Evolutionary conservation across 2,888 invertebrate genomes (phyloP), one percentile per base, ranked within the genome.

Genomic region (Calameuta pallipes): DNA sequence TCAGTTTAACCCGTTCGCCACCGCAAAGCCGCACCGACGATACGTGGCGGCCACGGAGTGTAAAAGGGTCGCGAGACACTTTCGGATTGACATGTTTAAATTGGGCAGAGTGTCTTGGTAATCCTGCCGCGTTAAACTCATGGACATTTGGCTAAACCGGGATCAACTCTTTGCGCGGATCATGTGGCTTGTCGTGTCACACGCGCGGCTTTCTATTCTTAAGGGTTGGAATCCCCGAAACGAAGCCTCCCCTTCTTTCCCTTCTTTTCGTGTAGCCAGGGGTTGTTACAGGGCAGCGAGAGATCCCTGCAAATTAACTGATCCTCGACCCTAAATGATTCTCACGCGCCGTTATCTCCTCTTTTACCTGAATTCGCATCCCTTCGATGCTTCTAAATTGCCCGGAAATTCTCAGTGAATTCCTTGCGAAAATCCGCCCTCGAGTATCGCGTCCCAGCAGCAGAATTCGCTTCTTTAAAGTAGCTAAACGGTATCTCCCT

Each of bases 131-230:
- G 37, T 74, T 74, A 33, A 74, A 36, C 76, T 74, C 74, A 82
- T 81, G 83, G 86, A 88, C 88, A 87, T 84, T 84, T 83, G 87
- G 88, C 86, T 89, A 88, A 89, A 88, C 86, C 85, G 85, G 90
- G 90, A 89, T 91, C 90, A 91, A 90, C 89, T 90, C 90, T 90
- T 90, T 89, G 84, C 86, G 82, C 85, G 90, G 90, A 89, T 91
- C 90, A 91, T 82, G 82, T 85, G 33, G 85, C 84, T 83, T 88
- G 89, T 90, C 91, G 88, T 85, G 89, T 88, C 87, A 86, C 86
- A 83, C 71, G 73, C 86, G 85, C 31, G 71, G 71, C 31, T 71
- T 33, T 71, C 71, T 34, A 31, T 71, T 34, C 33, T 34, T 31
- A 71, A 71, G 31, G 34, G 34, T 31, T 6, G 71, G 3, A 71